Conservation (phyloP, 2,797 vertebrate species). For the Ispidina picta region DNA sequence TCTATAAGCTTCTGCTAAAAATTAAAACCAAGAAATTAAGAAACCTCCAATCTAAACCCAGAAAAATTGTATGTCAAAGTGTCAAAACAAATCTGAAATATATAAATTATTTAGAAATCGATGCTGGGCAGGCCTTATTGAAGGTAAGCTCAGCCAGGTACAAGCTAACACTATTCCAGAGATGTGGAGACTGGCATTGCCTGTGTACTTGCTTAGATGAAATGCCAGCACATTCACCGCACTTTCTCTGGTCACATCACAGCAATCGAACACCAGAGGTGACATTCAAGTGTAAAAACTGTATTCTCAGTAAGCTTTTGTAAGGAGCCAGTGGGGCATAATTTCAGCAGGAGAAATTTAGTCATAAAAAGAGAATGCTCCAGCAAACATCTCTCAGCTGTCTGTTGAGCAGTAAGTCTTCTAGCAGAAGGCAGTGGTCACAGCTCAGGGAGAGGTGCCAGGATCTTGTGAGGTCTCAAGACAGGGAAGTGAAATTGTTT, state of each 20-base stretch:
- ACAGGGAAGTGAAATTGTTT: background rate
- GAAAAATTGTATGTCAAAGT: background rate
- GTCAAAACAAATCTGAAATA: background rate
- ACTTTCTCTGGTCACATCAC: background rate
- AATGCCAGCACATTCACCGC: accelerated
- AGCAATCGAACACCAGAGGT: background rate
- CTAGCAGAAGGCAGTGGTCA: background rate
- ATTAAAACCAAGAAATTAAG: background rate
- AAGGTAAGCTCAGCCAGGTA: background rate
- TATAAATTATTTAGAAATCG: background rate
- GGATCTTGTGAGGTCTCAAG: slow-evolving; percentile 11
- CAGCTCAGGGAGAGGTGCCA: background rate
- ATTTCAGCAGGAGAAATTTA: background rate
- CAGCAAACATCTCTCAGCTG: background rate
- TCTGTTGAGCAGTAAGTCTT: accelerated
- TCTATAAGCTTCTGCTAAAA: background rate
- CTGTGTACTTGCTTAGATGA: background rate
- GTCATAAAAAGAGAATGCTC: background rate
- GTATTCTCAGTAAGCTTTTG: background rate
- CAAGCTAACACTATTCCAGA: background rate
- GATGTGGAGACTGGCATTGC: background rate
- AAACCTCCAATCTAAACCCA: background rate
- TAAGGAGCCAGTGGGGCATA: background rate
- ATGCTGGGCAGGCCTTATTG: background rate
- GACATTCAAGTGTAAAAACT: background rate